These are phyloP conservation scores for Linyphia triangularis DNA, from an alignment of 2,888 invertebrate species.

Conservation along the genomic window DNA sequence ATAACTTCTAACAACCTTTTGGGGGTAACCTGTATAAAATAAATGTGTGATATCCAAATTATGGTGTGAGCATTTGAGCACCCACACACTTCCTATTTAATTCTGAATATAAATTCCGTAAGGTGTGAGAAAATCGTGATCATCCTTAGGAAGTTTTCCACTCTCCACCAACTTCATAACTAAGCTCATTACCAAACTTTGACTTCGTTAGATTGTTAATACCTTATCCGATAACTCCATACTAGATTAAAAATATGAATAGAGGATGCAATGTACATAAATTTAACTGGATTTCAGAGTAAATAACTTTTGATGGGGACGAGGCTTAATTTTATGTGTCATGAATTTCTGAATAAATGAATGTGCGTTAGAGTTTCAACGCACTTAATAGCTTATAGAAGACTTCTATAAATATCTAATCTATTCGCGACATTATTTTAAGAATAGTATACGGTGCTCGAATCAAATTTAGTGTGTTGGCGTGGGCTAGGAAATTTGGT, in stretches of 20 bases:
- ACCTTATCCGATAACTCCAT: constrained; percentile 1
- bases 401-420: background rate
- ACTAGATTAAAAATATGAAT: constrained; percentile 18
- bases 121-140: constrained; percentile 31
- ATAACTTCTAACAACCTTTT: no score
- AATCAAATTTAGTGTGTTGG: background rate
- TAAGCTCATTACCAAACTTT: constrained; percentile 51
- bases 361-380: background rate
- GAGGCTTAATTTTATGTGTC: constrained; percentile 32
- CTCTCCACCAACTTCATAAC: constrained; percentile 44
- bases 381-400: background rate
- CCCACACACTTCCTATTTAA: constrained; percentile 1
- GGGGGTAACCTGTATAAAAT: no score
- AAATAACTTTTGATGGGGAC: constrained; percentile 35
- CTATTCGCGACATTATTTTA: background rate
- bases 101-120: constrained; percentile 13
- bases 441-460: background rate
- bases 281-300: constrained; percentile 34
- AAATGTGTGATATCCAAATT: no score
- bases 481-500: background rate
- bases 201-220: constrained; percentile 47
- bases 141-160: constrained; percentile 15
- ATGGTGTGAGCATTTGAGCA: no score
- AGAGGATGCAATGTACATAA: background rate
- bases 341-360: constrained; percentile 25